Evolutionary conservation across 37 sponge, comb jelly and placozoan genomes (phyloP).

Genomic region (Ephydatia muelleri): DNA sequence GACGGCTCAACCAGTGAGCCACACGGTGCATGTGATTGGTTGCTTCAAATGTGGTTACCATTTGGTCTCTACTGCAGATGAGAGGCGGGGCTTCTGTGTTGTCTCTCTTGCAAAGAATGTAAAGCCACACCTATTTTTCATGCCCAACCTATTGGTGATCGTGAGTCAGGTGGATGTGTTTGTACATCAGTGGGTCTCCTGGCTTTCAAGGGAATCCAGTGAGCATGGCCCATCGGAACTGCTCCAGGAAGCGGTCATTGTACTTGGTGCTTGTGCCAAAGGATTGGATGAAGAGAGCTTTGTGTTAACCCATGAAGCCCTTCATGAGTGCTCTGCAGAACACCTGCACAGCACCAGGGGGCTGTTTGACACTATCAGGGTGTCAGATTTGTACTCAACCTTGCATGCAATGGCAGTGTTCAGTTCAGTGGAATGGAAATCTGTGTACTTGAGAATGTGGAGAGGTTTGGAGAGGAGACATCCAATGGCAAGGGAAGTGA

Average conservation of each 20-base stretch:
- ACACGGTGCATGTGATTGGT: background rate
- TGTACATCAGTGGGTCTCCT: background rate
- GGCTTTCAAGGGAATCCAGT: background rate
- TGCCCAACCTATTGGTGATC: background rate
- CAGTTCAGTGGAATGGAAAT: background rate
- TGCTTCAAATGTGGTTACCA: background rate
- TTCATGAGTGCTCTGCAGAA: background rate
- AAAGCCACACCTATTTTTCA: background rate
- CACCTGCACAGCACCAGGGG: background rate
- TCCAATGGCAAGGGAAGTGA: background rate
- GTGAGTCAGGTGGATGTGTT: background rate
- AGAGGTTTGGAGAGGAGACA: background rate
- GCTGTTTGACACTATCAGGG: background rate
- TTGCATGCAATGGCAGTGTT: background rate
- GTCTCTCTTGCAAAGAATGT: background rate
- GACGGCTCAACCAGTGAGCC: slow-evolving; percentile 9
- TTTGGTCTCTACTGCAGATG: background rate
- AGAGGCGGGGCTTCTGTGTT: background rate
- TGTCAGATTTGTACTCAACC: background rate
- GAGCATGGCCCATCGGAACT: background rate
- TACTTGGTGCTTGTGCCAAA: background rate
- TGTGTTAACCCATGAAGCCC: background rate
- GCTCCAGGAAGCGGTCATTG: background rate
- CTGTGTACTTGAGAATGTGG: background rate
- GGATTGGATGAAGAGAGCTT: background rate